A percentile compares a stretch with the other conserved stretches of the same genome.
Conservation (phyloP, 2,888 invertebrate species). For the Pogonocherus hispidulus region DNA sequence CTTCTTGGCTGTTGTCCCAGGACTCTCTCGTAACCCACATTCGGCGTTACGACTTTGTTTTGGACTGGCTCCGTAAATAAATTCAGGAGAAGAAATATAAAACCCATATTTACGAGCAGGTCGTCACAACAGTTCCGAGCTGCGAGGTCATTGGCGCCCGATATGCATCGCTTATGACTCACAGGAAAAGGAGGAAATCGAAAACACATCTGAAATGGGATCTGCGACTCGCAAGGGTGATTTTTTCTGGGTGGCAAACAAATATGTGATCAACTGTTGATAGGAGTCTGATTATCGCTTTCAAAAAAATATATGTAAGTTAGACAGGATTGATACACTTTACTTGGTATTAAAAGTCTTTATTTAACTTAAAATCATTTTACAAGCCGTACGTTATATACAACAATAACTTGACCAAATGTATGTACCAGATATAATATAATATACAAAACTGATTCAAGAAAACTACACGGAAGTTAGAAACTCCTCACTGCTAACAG, state of each 20-base stretch:
- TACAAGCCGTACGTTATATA: too few relatives aligned
- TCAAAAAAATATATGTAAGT: too few relatives aligned
- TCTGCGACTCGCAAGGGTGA: not conserved
- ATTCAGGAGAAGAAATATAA: conserved; percentile 46
- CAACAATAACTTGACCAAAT: too few relatives aligned
- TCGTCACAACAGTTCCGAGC: conserved; percentile 27
- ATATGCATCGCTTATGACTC: conserved; percentile 8
- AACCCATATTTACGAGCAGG: conserved; percentile 15
- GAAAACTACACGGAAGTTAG: too few relatives aligned
- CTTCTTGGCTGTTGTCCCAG: conserved; percentile 26
- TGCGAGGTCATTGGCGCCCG: conserved; percentile 25
- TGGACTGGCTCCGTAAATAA: conserved; percentile 58
- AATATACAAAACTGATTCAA: too few relatives aligned
- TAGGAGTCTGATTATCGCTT: too few relatives aligned
- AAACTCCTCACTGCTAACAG: too few relatives aligned
- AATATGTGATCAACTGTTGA: too few relatives aligned
- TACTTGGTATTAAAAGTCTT: too few relatives aligned
- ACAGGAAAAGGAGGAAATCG: not conserved
- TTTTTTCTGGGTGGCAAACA: not conserved
- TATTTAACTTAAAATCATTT: too few relatives aligned
- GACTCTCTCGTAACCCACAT: conserved; percentile 57
- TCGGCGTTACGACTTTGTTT: conserved; percentile 63
- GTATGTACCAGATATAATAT: too few relatives aligned
- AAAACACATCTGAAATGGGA: not conserved
- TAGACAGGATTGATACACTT: too few relatives aligned